Conservation (phyloP, 2,797 vertebrate genomes). For the Mycteria americana region DNA sequence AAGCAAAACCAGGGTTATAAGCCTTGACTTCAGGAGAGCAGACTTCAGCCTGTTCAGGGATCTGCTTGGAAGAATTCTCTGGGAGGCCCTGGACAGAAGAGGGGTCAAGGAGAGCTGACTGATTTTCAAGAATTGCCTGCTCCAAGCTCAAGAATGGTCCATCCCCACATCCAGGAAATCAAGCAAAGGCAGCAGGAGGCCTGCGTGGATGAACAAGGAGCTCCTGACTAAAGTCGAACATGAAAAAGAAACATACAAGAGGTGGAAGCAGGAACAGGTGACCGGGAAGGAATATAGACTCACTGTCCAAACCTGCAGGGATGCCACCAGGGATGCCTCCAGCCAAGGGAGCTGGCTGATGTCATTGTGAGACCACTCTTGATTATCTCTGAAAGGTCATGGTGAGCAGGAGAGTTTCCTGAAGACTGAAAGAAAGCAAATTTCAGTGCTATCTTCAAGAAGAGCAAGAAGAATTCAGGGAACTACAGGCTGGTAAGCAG, state of each 20-base stretch:
- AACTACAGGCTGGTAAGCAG: not conserved
- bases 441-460: not conserved
- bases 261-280: not conserved
- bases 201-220: not conserved
- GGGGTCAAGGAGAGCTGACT: not conserved
- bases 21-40: not conserved
- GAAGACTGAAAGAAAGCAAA: not conserved
- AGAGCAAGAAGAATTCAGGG: not conserved
- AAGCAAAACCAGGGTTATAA: not conserved
- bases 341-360: not conserved
- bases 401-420: not conserved
- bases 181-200: not conserved
- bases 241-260: not conserved
- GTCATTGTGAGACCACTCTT: not conserved
- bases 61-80: not conserved
- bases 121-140: not conserved
- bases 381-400: not conserved
- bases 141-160: not conserved
- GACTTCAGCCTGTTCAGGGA: not conserved
- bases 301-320: not conserved
- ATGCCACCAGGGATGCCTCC: not conserved
- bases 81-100: not conserved
- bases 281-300: not conserved
- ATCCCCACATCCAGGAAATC: not conserved
- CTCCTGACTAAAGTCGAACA: not conserved